A percentile compares a stretch with the other conserved stretches of the same genome.
phyloP scores from a whole-genome alignment of 2,888 invertebrate genomes.

The Apodemia zela region DNA sequence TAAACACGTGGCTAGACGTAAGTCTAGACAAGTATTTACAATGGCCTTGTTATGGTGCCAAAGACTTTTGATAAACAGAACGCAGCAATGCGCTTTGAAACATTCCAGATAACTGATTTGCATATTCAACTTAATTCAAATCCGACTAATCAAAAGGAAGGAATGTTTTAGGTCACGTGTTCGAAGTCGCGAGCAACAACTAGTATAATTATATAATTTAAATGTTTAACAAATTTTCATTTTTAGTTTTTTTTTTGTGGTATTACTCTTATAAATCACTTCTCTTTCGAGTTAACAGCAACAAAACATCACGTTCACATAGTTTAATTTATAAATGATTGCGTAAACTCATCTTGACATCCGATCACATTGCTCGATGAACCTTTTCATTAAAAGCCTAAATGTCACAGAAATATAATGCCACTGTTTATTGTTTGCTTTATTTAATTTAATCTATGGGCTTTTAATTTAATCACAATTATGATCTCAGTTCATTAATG shows the following conservation, averaged over 20 bases:
- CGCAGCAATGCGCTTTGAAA: not conserved
- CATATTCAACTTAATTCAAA: not conserved
- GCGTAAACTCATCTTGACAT: slow-evolving; percentile 2
- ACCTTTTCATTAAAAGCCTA: not conserved
- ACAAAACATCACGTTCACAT: not conserved
- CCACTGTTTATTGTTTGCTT: not conserved
- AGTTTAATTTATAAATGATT: not conserved
- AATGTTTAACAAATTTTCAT: too few relatives aligned
- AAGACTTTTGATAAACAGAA: not conserved
- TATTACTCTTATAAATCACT: too few relatives aligned
- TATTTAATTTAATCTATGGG: not conserved
- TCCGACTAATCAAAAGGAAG: too few relatives aligned
- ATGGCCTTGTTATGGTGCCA: slow-evolving; percentile 3
- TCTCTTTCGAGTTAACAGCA: too few relatives aligned
- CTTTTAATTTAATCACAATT: not conserved
- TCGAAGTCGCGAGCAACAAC: too few relatives aligned
- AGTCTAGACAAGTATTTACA: slow-evolving; percentile 9
- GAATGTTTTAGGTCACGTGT: too few relatives aligned
- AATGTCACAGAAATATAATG: slow-evolving; percentile 3
- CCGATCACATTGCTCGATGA: not conserved
- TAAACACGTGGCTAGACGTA: not conserved
- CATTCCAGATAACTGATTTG: not conserved
- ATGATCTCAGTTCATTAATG: not conserved
- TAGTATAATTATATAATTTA: too few relatives aligned
- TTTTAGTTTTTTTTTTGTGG: too few relatives aligned